These are phyloP conservation scores for Sipha maydis DNA, from an alignment of 2,888 invertebrate genomes.

Conservation along the genomic window DNA sequence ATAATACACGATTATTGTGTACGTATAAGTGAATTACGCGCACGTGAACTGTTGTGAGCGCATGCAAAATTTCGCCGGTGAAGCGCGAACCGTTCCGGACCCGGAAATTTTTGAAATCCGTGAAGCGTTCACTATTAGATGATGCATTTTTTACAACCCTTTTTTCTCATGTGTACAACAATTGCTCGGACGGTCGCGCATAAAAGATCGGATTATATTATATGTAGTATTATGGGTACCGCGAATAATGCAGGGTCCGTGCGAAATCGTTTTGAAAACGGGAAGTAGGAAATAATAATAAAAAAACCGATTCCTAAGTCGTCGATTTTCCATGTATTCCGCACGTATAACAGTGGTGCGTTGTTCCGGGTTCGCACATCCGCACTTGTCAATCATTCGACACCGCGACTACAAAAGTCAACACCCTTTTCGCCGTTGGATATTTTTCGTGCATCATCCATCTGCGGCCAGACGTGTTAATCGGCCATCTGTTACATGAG, in stretches of 20 bases:
- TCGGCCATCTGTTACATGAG: conserved; percentile 53
- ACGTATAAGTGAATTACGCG: conserved; percentile 37
- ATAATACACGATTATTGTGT: not conserved
- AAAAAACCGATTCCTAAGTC: conserved; percentile 19
- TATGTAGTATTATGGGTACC: not conserved
- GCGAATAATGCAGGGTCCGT: not conserved
- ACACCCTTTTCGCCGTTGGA: conserved; percentile 55
- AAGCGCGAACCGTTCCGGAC: conserved; percentile 19
- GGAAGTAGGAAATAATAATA: conserved; percentile 14
- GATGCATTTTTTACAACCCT: conserved; percentile 52
- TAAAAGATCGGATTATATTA: conserved; percentile 53
- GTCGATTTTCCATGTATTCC: not conserved
- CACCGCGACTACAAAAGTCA: not conserved
- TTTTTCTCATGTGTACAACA: conserved; percentile 28
- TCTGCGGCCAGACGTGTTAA: conserved; percentile 58
- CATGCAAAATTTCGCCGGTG: conserved; percentile 30
- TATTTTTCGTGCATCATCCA: conserved; percentile 57
- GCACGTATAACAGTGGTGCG: not conserved
- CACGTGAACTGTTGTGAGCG: conserved; percentile 5
- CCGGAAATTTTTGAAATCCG: conserved; percentile 41
- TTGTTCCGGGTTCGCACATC: conserved; percentile 56
- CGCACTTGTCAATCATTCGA: conserved; percentile 58
- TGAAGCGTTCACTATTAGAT: conserved; percentile 50
- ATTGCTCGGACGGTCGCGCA: conserved; percentile 49
- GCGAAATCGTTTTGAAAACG: conserved; percentile 46